Evolutionary conservation across 1,140 invertebrate genomes (phyloP), one percentile per base, ranked within the genome.

Genomic region (Sipha flava): DNA sequence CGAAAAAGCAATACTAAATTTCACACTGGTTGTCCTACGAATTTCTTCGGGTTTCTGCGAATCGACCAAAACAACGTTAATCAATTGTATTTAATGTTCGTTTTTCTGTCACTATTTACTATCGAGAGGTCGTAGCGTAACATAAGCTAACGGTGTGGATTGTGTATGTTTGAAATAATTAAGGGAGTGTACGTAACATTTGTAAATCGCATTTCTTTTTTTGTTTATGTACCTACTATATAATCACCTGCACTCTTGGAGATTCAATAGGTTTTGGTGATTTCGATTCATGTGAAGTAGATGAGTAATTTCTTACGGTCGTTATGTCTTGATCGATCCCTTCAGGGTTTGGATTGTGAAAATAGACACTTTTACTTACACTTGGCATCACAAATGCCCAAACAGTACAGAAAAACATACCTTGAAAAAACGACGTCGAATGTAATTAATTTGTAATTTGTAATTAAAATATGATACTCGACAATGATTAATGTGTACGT

Each of bases 351-450:
- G 12, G 21, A 10, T 52, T 57, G 23, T 77, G 31, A 40, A 77
- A 77, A 57, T 77, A 77, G 14, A 94, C 89, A 62, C 92, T 93
- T 81, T 89, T 89, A 1, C 89, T 84, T 0, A 95, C 93, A 1
- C 88, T 83, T 9, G 94, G 94, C 21, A 97, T 86, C 82, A 90
- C 88, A n/a, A 94, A 86, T 0, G 93, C 89, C 89, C 93, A 92
- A 10, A 92, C 79, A 43, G 92, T 91, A 1, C 93, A 91, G 23
- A 91, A 81, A 49, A 88, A 86, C 84, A 94, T 88, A 79, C 89
- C 92, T 93, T 66, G 4, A 3, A 5, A 52, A 21, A 52, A 21
- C 2, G 18, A 5, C 5, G 2, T 0, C 47, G 18, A 18, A 49
- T n/a, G 34, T 34, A 40, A 66, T 66, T 23, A 23, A 40, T 16